Evolutionary conservation across 2,888 invertebrate species (phyloP).

Genomic region (Apamea anceps): DNA sequence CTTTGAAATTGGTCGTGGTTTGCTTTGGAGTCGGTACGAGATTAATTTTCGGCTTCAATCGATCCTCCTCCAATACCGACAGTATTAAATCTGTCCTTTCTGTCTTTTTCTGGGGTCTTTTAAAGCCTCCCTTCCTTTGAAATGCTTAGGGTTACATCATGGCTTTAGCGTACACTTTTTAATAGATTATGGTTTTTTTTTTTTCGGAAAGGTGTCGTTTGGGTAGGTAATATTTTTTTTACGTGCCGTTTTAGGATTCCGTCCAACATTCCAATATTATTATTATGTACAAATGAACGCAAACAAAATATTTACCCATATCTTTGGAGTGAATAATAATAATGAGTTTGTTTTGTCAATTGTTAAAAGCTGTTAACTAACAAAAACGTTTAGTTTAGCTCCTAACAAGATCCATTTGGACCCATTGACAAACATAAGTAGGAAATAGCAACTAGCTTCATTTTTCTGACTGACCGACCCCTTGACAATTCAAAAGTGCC

Average conservation of each 20-base stretch:
- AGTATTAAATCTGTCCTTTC: background rate
- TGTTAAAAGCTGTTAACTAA: background rate
- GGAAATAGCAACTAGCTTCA: too few relatives aligned
- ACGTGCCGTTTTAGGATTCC: background rate
- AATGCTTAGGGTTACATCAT: background rate
- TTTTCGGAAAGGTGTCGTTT: slow-evolving; percentile 10
- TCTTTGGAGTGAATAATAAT: background rate
- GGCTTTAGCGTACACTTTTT: background rate
- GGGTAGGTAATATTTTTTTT: slow-evolving; percentile 25
- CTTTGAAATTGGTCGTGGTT: slow-evolving; percentile 12
- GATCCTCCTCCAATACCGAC: background rate
- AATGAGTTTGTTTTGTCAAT: background rate
- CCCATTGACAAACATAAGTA: background rate
- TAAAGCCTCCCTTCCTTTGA: slow-evolving; percentile 6
- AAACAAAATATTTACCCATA: background rate
- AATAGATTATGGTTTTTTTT: slow-evolving; percentile 7
- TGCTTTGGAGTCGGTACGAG: background rate
- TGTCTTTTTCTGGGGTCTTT: slow-evolving; percentile 6
- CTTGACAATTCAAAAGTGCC: too few relatives aligned
- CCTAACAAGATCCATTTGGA: background rate
- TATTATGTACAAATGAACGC: background rate
- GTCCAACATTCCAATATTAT: slow-evolving; percentile 1
- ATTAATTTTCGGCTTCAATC: background rate
- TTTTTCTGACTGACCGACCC: too few relatives aligned
- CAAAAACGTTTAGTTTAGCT: background rate